Base-by-base conservation (phyloP, 1,140 invertebrate genomes). In the Dermatophagoides farinae region DNA sequence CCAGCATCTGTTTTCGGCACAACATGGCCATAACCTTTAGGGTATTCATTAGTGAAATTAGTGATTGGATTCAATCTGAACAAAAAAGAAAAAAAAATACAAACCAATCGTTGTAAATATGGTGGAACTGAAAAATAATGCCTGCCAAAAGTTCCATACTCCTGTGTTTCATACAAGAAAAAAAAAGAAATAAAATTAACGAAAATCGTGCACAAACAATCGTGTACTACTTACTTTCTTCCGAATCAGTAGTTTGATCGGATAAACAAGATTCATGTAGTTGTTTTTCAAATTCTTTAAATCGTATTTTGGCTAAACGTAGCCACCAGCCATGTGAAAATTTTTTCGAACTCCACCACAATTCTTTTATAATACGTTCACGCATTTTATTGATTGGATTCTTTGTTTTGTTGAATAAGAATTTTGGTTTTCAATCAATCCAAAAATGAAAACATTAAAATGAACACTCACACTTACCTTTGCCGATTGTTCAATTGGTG, bases 51-150 rank as follows among this genome's bases (percentile, higher is more conserved):
- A n/a, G n/a, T n/a, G n/a, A 57, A 38, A 14, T 22, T 52, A 16
- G 14, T 12, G 51, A 23, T 14, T 22, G 18, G 8, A 10, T 41
- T 62, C 31, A 31, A 31, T n/a, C n/a, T 25, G 41, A 6, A 11
- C 11, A 16, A n/a, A 46, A 18, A 41, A 63, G 2, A 11, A 40
- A 40, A 25, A 60, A 8, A 31, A 31, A 4, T 31, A 31, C 79
- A 66, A 64, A 92, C 89, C 90, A 74, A 96, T 95, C 22, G 90
- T 95, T 16, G 90, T 90, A 64, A 92, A 78, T 63, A 95, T 78
- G 57, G 89, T 92, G 66, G 90, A 75, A 69, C 85, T 88, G 74
- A 89, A 97, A 61, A 92, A 82, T 58, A 95, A 78, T 0, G 88
- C 82, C 70, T 93, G 92, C 71, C 89, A 77, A 73, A 92, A 93